Evolutionary conservation across 2,113 vertebrate genomes (phyloP).

Genomic region (Asarcornis scutulata): DNA sequence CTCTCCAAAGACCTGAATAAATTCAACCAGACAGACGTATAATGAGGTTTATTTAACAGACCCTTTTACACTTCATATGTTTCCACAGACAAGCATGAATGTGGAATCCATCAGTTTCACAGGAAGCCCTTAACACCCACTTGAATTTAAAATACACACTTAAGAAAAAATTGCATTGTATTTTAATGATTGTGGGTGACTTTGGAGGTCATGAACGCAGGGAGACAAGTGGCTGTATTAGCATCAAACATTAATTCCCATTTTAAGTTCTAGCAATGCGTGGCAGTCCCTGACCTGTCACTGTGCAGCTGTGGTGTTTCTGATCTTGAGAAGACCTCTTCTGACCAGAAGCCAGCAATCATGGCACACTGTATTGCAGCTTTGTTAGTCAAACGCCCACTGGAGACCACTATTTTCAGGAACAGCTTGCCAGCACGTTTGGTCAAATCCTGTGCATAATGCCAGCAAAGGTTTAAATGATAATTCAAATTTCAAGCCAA

Average conservation of each 20-base stretch:
- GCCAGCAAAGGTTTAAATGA: neutral
- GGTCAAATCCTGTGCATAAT: neutral
- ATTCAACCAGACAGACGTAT: neutral
- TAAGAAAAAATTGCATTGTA: neutral
- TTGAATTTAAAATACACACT: slow-evolving; percentile 38
- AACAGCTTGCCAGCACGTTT: neutral
- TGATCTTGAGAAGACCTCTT: neutral
- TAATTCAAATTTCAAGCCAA: neutral
- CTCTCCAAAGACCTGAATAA: neutral
- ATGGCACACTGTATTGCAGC: neutral
- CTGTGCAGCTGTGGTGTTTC: neutral
- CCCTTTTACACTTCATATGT: neutral
- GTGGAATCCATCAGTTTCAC: neutral
- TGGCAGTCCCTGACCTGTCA: neutral
- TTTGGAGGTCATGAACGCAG: neutral
- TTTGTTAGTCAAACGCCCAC: neutral
- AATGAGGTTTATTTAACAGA: slow-evolving; percentile 17
- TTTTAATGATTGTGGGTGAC: neutral
- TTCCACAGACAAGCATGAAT: neutral
- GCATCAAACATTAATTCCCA: neutral
- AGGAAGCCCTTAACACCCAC: neutral
- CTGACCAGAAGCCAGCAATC: neutral
- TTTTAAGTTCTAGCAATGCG: neutral
- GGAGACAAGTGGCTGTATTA: neutral
- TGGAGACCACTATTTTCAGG: neutral